Base-by-base conservation (phyloP, 2,888 invertebrate genomes). In the Megamerina dolium region DNA sequence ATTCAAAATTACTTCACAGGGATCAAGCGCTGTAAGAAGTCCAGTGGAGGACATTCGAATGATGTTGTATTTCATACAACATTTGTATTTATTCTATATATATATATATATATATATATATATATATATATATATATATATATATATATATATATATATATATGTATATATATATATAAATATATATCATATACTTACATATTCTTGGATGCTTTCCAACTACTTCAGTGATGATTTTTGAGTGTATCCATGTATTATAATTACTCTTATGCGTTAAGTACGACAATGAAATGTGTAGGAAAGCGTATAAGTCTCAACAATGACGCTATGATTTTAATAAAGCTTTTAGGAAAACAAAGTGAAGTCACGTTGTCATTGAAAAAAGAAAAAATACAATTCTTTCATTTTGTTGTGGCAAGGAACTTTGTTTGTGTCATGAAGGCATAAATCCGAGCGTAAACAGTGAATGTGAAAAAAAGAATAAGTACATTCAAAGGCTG, bases 371-470 rank as follows among this genome's bases (percentile, higher is more conserved):
- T 14, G 31, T n/a, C 13, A 16, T 14, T n/a, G 14, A 14, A 14
- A 16, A 31, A 31, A 14, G 9, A 10, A 10, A 14, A 31, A 14
- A 31, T 10, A 31, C 12, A 31, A 31, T 23, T 23, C 23, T 23
- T 23, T 23, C 23, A 23, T 8, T 23, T 10, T 23, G 6, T 23
- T 23, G 23, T 8, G 10, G 10, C 6, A 10, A 8, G 6, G 23
- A 6, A 23, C 10, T 10, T 23, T 23, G 6, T 23, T 23, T 23
- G 6, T 23, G 21, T 5, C 14, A 35, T 35, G 35, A 35, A 35
- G 12, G 35, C 35, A 14, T 19, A 35, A 35, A 35, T 35, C 35
- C 35, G 17, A 35, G 35, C 35, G 35, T 35, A 35, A 35, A 35
- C 35, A 35, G 14, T 8, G 18, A 18, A 17, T 14, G 21, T 12